phyloP scores from a whole-genome alignment of 2,888 invertebrate species.

The Epistrophe grossulariae region DNA sequence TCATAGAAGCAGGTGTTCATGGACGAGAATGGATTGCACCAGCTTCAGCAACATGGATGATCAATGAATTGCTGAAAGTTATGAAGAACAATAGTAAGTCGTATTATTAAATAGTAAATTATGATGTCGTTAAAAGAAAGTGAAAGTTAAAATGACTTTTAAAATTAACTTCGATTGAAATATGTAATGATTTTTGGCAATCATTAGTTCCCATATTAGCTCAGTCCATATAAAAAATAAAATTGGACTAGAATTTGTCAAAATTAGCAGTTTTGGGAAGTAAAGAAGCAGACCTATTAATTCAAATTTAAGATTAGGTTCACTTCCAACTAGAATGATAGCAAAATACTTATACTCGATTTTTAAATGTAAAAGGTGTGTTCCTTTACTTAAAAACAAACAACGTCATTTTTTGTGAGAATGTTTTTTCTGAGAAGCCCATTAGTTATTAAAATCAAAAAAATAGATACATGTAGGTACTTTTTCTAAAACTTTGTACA shows the following conservation, averaged over 20 bases:
- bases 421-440: no score
- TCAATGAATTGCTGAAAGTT: constrained; percentile 88
- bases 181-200: neutral
- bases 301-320: no score
- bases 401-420: no score
- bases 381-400: no score
- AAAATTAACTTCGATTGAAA: neutral
- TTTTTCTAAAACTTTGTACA: neutral
- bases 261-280: no score
- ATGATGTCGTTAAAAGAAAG: neutral
- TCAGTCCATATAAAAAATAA: no score
- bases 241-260: no score
- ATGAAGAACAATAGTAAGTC: constrained; percentile 85
- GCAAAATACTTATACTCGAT: no score
- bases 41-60: constrained; percentile 90
- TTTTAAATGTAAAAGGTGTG: no score
- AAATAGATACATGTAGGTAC: neutral
- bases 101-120: neutral
- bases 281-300: no score
- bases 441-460: no score
- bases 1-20: constrained; percentile 92
- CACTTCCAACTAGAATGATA: no score
- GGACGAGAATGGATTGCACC: constrained; percentile 93
- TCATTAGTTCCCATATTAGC: neutral
- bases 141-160: neutral